Evolutionary conservation across 2,888 invertebrate species (phyloP), one percentile per base, ranked within the genome.

Genomic region (Phaedon cochleariae): DNA sequence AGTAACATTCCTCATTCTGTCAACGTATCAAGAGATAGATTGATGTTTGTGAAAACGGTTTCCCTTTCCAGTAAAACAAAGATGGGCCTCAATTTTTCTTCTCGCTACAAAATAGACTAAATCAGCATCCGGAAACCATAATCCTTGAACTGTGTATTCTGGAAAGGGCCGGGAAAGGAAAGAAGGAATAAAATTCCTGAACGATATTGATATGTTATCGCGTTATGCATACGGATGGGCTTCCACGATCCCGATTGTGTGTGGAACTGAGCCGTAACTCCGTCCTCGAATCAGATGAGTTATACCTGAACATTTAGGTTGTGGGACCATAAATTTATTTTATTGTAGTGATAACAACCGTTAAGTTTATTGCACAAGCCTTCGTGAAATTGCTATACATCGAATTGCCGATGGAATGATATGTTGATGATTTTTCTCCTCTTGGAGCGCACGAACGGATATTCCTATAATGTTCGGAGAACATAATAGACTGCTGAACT

Each of bases 161-260:
- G 15, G 57, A 29, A 55, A 46, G 34, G 54, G 18, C 37, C 21
- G 18, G 31, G 37, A 41, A 34, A 49, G n/a, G 60, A 65, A 66
- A 61, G 64, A 68, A 63, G 63, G 59, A 51, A 61, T 64, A 49
- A 34, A 54, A 65, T 64, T 52, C 54, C 64, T 60, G 59, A 67
- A 63, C 63, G 66, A 51, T 69, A 69, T 67, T 69, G 69, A 66
- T 67, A 69, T 67, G 69, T 49, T 63, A 62, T 57, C 67, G 60
- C 64, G 69, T 67, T 69, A 69, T 64, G 67, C 64, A 69, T 69
- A 65, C 67, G 67, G 62, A 69, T 65, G 41, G 64, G 57, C 59
- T 54, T 65, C 65, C 65, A 69, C 67, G 67, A 65, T 58, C 6
- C 53, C 69, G 51, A 64, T 68, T 61, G 55, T 48, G 61, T 49